A percentile compares a stretch with the other conserved stretches of the same genome.
These are phyloP conservation scores for Lagothrix lagotricha DNA, from an alignment of 2,797 vertebrate species.

Conservation along the genomic window DNA sequence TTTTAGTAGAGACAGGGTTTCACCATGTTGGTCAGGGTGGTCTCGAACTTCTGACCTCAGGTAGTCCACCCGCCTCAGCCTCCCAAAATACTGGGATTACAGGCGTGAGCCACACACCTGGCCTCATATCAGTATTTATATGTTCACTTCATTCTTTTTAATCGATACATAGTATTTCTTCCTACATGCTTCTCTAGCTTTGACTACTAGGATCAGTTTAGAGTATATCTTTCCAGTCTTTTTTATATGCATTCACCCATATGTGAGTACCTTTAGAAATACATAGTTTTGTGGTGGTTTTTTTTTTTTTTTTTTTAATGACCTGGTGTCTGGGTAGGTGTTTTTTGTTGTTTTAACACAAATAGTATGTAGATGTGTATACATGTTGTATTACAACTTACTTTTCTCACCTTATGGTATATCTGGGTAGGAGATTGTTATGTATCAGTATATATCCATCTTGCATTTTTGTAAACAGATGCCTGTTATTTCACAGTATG, in stretches of 20 bases:
- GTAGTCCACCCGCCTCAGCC: too few relatives aligned
- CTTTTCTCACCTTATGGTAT: neutral
- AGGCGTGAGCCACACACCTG: too few relatives aligned
- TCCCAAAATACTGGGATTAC: too few relatives aligned
- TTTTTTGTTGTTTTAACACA: neutral
- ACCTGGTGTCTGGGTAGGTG: too few relatives aligned
- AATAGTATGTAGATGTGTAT: neutral
- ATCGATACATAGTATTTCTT: neutral
- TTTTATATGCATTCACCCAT: neutral
- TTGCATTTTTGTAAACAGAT: neutral
- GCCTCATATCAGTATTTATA: neutral
- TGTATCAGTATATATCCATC: neutral
- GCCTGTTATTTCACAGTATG: neutral
- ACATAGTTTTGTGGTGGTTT: neutral
- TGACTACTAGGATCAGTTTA: slow-evolving; percentile 33
- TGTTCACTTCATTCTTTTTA: neutral
- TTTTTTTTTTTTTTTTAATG: neutral
- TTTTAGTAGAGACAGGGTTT: too few relatives aligned
- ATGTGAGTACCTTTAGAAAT: neutral
- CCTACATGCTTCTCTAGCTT: neutral
- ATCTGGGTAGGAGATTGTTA: neutral
- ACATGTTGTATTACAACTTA: neutral
- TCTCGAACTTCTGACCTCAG: too few relatives aligned
- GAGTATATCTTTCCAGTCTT: neutral
- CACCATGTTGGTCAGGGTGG: too few relatives aligned